A percentile compares a stretch with the other conserved stretches of the same genome.
Conservation (phyloP, 2,113 vertebrate genomes). For the Oreochromis aureus region DNA sequence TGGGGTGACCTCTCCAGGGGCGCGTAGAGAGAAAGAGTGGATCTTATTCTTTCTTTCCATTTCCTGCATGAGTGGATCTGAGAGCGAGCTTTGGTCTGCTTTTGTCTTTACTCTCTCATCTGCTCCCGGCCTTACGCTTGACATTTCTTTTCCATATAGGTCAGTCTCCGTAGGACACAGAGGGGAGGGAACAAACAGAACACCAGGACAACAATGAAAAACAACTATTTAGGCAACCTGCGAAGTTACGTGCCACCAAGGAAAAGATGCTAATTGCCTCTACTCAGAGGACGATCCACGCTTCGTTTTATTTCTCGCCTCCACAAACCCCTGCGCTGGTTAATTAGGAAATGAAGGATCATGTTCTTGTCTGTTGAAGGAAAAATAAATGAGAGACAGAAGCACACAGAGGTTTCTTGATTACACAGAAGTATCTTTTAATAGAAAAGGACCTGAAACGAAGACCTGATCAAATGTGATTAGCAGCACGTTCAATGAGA, state of each 20-base stretch:
- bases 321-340: background rate
- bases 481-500: slow-evolving; percentile 16
- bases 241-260: background rate
- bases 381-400: slow-evolving; percentile 4
- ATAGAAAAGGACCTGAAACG: slow-evolving; percentile 35
- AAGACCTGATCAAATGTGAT: slow-evolving; percentile 47
- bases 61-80: slow-evolving; percentile 67
- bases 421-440: slow-evolving; percentile 40
- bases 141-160: slow-evolving; percentile 68
- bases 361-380: slow-evolving; percentile 32
- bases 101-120: slow-evolving; percentile 59
- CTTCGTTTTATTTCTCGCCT: slow-evolving; percentile 4
- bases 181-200: background rate
- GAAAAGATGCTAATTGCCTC: slow-evolving; percentile 57
- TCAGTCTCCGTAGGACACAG: slow-evolving; percentile 48
- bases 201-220: background rate
- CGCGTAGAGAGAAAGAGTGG: slow-evolving; percentile 8
- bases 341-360: slow-evolving; percentile 53
- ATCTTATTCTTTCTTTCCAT: slow-evolving; percentile 63
- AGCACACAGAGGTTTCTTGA: slow-evolving; percentile 13
- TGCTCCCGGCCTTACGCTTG: slow-evolving; percentile 46
- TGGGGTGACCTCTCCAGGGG: slow-evolving; percentile 43
- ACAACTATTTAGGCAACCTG: slow-evolving; percentile 47
- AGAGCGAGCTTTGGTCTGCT: slow-evolving; percentile 57
- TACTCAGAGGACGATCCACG: slow-evolving; percentile 10